Evolutionary conservation across 2,888 invertebrate species (phyloP), one percentile per base, ranked within the genome.

Genomic region (Papilio demoleus): DNA sequence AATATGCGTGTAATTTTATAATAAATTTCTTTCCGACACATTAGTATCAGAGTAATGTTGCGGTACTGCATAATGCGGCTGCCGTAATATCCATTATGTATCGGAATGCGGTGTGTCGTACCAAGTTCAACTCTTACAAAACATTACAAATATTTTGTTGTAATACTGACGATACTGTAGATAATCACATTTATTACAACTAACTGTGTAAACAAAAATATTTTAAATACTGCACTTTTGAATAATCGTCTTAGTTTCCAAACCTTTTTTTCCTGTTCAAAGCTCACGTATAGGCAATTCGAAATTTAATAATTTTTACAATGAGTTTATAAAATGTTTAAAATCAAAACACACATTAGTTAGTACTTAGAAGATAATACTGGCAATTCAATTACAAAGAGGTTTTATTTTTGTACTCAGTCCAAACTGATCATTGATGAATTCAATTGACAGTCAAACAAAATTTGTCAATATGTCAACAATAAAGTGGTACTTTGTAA

Each of bases 31-130:
- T 66, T 60, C 27, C 11, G 8, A 66, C 31, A 22, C 36, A 63
- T 42, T 63, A 50, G 34, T 42, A 31, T 65, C 53, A 40, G 47
- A 19, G 27, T 65, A 58, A 59, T 59, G 24, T 19, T 47, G 36
- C 19, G 27, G 58, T 42, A 19, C 12, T 19, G 45, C 45, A 66
- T 58, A 42, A 42, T 34, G 59, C n/a, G 31, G 31, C 42, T 66
- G 45, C 34, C 66, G 66, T 45, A 66, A 59, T 59, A 34, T 59
- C 45, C 58, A 59, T 66, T 65, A 42, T 58, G 50, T 50, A 50
- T 63, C 36, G 63, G 68, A 73, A 75, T 72, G 70, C 68, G 74
- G 72, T 75, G 72, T 75, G 66, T 64, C 59, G 31, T 45, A 36
- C 61, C 31, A 38, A 63, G 63, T 31, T 47, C 14, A 45, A 40